phyloP scores from a whole-genome alignment of 2,797 vertebrate genomes.

The Sebastes hubbsi region DNA sequence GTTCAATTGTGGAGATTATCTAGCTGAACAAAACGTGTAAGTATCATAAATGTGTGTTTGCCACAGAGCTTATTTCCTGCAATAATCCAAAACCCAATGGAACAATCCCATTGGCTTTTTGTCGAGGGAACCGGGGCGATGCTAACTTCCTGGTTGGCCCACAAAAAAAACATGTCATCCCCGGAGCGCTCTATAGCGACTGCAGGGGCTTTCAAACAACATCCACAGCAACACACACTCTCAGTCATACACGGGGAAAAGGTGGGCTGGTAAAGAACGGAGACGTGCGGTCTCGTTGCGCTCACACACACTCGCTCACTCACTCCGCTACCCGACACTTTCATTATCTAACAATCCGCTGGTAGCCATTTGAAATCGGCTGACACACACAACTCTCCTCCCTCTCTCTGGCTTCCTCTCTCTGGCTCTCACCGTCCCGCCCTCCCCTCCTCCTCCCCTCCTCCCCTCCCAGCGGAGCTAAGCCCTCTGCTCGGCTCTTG shows the following conservation, averaged over 20 bases:
- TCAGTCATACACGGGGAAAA: background rate
- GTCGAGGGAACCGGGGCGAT: too few species aligned
- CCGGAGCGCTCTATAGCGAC: background rate
- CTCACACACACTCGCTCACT: background rate
- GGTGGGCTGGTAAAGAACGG: conserved; percentile 8
- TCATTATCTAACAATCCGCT: conserved; percentile 66
- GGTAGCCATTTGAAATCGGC: conserved; percentile 67
- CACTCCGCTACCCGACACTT: conserved; percentile 51
- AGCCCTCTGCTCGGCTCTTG: conserved; percentile 68
- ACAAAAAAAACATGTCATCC: too few species aligned
- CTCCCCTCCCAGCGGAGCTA: conserved; percentile 57
- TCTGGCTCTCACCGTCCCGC: background rate
- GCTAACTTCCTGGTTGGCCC: too few species aligned
- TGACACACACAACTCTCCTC: conserved; percentile 57
- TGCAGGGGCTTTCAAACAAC: conserved; percentile 21
- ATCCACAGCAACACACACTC: conserved; percentile 6
- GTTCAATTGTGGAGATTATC: too few species aligned
- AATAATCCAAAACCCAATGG: too few species aligned
- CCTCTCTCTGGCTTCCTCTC: background rate
- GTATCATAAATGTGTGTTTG: too few species aligned
- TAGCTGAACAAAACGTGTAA: too few species aligned
- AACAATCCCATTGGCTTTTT: too few species aligned
- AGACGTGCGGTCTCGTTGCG: background rate
- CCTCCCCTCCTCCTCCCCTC: conserved; percentile 4
- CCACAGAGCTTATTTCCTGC: too few species aligned